phyloP scores from a whole-genome alignment of 2,113 vertebrate species.

The Emydura subglobosa region DNA sequence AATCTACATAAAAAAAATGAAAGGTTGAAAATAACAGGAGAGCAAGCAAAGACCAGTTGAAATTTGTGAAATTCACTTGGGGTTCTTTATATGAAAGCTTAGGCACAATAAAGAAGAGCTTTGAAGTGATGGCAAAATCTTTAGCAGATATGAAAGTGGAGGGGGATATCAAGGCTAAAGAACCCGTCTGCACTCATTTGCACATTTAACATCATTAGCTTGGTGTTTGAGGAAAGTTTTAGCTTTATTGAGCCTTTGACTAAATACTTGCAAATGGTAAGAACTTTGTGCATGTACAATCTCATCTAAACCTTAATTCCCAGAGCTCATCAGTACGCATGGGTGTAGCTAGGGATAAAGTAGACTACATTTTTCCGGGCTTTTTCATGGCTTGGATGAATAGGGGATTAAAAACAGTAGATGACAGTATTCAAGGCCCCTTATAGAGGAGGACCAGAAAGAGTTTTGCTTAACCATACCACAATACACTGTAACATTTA shows the following conservation, averaged over 20 bases:
- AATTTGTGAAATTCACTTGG: background rate
- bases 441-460: background rate
- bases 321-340: background rate
- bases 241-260: background rate
- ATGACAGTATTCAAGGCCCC: background rate
- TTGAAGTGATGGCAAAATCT: background rate
- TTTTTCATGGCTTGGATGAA: background rate
- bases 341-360: background rate
- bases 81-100: background rate
- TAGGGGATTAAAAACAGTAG: background rate
- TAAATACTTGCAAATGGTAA: background rate
- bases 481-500: background rate
- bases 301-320: constrained; percentile 1
- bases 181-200: background rate
- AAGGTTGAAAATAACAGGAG: background rate
- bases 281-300: background rate
- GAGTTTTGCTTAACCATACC: background rate
- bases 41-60: background rate
- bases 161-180: background rate
- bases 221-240: background rate
- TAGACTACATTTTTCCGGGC: constrained; percentile 1
- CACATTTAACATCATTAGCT: background rate
- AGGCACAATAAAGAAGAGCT: background rate
- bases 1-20: fast-evolving
- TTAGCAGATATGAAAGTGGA: background rate